A percentile compares a stretch with the other conserved stretches of the same genome.
These are phyloP conservation scores for Hyphantria cunea DNA, from an alignment of 1,140 invertebrate species.

Conservation along the genomic window DNA sequence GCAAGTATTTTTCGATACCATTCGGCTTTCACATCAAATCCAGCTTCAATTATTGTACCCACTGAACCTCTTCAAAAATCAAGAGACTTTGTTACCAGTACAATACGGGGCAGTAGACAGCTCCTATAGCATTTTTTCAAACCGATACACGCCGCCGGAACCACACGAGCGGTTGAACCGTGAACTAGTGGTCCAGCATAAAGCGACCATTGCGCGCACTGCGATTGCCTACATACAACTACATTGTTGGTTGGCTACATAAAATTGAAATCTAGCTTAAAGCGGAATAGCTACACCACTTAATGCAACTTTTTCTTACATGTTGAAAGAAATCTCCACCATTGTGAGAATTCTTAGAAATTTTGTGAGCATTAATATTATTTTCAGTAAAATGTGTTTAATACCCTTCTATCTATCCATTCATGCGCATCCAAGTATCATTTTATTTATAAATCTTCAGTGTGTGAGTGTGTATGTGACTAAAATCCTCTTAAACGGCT, in stretches of 20 bases:
- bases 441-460: too few species aligned
- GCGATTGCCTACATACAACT: too few species aligned
- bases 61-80: not conserved
- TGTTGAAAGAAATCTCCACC: too few species aligned
- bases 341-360: too few species aligned
- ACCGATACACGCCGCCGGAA: not conserved
- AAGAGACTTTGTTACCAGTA: conserved; percentile 4
- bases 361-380: too few species aligned
- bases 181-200: conserved; percentile 10
- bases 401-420: too few species aligned
- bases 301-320: too few species aligned
- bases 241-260: conserved; percentile 24
- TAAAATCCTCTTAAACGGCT: too few species aligned
- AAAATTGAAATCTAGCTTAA: conserved; percentile 27
- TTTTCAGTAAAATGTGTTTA: too few species aligned
- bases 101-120: not conserved
- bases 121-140: conserved; percentile 15
- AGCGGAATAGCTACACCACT: too few species aligned
- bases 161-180: conserved; percentile 6
- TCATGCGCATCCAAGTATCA: too few species aligned
- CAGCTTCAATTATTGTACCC: conserved; percentile 5
- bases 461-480: too few species aligned
- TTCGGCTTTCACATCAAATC: not conserved
- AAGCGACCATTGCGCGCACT: conserved; percentile 17
- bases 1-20: not conserved